Base-by-base conservation (phyloP, 2,797 vertebrate genomes). In the Tokudaia tokunoshimensis region DNA sequence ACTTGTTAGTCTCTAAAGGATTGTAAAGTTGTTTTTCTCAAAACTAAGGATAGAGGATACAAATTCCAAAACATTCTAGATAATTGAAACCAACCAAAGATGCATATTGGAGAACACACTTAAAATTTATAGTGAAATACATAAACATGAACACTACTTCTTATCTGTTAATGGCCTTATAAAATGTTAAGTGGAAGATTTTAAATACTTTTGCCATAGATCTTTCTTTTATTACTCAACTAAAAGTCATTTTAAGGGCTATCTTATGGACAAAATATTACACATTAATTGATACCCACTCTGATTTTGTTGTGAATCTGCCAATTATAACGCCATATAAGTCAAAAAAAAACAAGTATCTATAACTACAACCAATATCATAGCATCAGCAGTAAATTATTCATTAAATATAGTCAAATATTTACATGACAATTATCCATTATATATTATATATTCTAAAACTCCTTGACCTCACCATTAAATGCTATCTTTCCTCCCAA, bases 11-110 rank as follows among this genome's bases (percentile, higher is more conserved):
- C 95, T 96, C 90, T 63, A 85, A 59, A 96, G 50, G 44, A 80
- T 61, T 85, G 13, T 89, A 88, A 93, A 93, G 34, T 88, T 96
- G 70, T 74, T 94, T 97, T 57, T 15, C 41, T 34, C 17, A 10
- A 83, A 96, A 94, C 93, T 87, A 94, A 95, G 72, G 84, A 88
- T 57, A 92, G 80, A 70, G 29, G 70, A 59, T 92, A 31, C 8
- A 67, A 72, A 44, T 85, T 24, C 41, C 55, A 75, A 75, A 90
- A 85, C 84, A 57, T 4, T 85, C 57, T 72, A 93, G 15, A 84
- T 74, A 85, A 91, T 41, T 87, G 80, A 92, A 96, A 78, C 22
- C 5, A 61, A 89, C 75, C 59, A 89, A 44, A 50, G 47, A 31
- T 59, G 8, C 26, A 70, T 65, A 74, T 76, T 0, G 0, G 41